Conservation (phyloP, 2,888 invertebrate species). For the Drosophila paucipuncta region DNA sequence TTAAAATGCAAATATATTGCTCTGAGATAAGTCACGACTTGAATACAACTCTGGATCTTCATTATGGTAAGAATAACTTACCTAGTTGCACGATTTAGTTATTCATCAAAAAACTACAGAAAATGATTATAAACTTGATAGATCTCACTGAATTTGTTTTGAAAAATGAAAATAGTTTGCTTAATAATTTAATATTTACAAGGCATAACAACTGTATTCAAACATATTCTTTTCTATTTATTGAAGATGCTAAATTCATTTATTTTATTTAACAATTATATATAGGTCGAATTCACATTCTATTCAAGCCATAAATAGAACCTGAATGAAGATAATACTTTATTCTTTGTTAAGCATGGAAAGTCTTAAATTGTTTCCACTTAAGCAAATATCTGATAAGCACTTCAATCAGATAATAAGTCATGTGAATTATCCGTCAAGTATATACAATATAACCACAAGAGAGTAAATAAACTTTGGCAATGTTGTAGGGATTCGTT, state of each 20-base stretch:
- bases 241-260: not conserved
- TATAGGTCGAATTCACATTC: not conserved
- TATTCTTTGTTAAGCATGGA: not conserved
- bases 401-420: conserved; percentile 6
- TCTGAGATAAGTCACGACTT: not conserved
- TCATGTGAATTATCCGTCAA: conserved; percentile 11
- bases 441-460: not conserved
- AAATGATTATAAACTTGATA: not conserved
- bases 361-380: not conserved
- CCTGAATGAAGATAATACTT: not conserved
- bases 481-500: conserved; percentile 18
- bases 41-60: not conserved
- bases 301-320: not conserved
- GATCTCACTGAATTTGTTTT: not conserved
- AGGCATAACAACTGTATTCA: not conserved
- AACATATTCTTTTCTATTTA: not conserved
- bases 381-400: not conserved
- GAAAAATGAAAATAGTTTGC: not conserved
- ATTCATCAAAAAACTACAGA: not conserved
- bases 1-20: not conserved
- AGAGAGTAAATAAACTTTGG: conserved; percentile 27
- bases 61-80: not conserved
- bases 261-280: not conserved
- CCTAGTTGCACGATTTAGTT: not conserved
- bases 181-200: not conserved